These are phyloP conservation scores for Typhlomys cinereus DNA, from an alignment of 2,113 vertebrate species.

Conservation along the genomic window DNA sequence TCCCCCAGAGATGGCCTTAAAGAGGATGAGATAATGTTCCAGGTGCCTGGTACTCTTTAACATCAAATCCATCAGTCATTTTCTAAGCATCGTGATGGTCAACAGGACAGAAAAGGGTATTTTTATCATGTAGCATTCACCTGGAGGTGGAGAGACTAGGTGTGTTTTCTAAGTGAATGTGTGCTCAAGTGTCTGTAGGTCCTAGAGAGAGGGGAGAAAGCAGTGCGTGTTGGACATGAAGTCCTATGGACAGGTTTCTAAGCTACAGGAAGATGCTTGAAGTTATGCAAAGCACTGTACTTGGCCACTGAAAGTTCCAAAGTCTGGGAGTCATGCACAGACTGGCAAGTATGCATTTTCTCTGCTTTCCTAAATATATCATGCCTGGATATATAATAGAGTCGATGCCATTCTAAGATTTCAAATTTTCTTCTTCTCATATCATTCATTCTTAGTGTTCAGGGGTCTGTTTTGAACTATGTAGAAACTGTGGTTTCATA, in stretches of 20 bases:
- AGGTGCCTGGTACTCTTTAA: background rate
- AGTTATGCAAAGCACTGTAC: background rate
- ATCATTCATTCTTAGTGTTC: background rate
- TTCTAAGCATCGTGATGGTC: background rate
- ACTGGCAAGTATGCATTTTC: background rate
- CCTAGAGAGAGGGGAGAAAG: background rate
- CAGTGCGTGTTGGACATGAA: too few relatives aligned
- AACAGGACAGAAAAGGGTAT: background rate
- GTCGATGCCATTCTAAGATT: background rate
- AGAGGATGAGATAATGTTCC: background rate
- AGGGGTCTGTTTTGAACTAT: background rate
- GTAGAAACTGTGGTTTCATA: background rate
- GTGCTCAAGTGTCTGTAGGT: background rate
- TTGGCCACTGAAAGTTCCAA: background rate
- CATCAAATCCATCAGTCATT: background rate
- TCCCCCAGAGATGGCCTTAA: background rate
- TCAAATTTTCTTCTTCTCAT: background rate
- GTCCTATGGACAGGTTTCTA: background rate
- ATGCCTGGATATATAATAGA: background rate
- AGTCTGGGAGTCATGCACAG: background rate
- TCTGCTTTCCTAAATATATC: background rate
- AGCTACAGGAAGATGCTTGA: background rate
- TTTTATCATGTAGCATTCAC: background rate
- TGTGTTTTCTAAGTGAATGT: background rate
- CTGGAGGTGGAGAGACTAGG: background rate